These are phyloP conservation scores for Aptenodytes patagonicus DNA, from an alignment of 2,113 vertebrate species.

Conservation along the genomic window DNA sequence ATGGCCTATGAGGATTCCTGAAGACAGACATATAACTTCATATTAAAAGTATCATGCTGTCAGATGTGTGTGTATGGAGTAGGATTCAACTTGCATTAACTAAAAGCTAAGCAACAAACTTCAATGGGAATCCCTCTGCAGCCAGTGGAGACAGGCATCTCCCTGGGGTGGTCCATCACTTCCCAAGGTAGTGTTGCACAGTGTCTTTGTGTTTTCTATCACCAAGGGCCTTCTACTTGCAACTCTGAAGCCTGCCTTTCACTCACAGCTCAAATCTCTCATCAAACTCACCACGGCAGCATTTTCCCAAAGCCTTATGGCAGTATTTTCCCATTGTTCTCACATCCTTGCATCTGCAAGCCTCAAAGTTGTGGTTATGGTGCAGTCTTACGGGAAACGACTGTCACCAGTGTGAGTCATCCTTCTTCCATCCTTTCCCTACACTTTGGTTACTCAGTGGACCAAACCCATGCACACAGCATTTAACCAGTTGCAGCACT, in stretches of 20 bases:
- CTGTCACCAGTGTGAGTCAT: not conserved
- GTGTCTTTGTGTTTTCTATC: not conserved
- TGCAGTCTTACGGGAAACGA: rapidly evolving
- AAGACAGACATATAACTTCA: not conserved
- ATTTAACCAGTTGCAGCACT: not conserved
- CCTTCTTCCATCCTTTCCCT: not conserved
- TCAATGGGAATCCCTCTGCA: not conserved
- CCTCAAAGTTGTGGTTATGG: not conserved
- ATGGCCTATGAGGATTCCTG: not conserved
- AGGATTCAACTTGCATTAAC: not conserved
- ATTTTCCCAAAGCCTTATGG: not conserved
- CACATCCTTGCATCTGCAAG: not conserved
- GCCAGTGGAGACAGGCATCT: not conserved
- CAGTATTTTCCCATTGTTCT: not conserved
- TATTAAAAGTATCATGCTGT: not conserved
- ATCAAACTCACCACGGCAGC: not conserved
- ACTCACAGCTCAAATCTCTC: not conserved
- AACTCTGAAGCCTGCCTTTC: not conserved
- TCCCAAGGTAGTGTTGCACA: not conserved
- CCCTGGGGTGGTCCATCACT: not conserved
- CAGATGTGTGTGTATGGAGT: not conserved
- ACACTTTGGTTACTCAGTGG: not conserved
- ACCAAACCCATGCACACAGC: not conserved
- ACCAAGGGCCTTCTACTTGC: not conserved
- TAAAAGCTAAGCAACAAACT: not conserved